A percentile compares a stretch with the other conserved stretches of the same genome.
Evolutionary conservation across 2,113 vertebrate species (phyloP).

Genomic region (Neodon shergylaensis): DNA sequence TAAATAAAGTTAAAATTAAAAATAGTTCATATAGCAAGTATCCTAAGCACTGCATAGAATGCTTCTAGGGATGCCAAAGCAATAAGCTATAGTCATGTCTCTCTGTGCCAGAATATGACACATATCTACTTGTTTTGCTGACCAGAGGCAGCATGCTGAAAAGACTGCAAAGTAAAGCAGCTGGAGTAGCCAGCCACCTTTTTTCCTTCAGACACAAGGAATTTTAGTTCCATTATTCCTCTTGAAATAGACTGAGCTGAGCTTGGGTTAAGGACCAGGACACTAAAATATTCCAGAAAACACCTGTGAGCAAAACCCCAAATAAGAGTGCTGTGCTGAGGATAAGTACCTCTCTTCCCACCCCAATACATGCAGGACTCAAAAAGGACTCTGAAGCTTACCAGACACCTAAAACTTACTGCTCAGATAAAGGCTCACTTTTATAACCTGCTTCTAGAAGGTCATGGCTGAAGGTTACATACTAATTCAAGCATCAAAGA

Average conservation of each 20-base stretch:
- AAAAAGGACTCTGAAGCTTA: background rate
- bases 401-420: background rate
- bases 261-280: background rate
- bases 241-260: background rate
- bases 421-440: background rate
- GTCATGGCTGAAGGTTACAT: background rate
- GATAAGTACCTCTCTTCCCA: background rate
- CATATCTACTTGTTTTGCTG: background rate
- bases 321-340: background rate
- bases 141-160: background rate
- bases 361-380: background rate
- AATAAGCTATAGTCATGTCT: background rate
- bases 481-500: background rate
- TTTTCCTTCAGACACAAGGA: background rate
- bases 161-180: background rate
- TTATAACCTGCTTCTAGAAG: background rate
- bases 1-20: background rate
- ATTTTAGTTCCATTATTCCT: background rate
- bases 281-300: background rate
- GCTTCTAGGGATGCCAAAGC: background rate
- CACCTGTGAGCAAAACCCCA: background rate
- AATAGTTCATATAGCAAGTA: background rate
- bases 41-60: background rate
- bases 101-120: background rate
- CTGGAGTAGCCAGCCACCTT: background rate